Conservation (phyloP, 2,888 invertebrate species). For the Epistrophella euchroma region DNA sequence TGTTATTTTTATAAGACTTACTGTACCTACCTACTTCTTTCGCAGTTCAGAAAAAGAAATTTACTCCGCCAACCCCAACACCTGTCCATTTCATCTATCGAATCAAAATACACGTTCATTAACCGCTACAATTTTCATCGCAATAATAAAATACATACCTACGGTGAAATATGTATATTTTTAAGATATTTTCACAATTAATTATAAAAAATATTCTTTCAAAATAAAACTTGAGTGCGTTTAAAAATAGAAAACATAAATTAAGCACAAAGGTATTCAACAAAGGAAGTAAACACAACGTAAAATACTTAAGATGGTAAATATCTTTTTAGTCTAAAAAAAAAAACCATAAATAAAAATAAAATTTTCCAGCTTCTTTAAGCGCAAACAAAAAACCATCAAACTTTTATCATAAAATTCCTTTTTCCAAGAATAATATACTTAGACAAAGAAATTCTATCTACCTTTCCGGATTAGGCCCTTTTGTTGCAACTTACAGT, state of each 20-base stretch:
- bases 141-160: slow-evolving; percentile 35
- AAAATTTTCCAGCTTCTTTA: slow-evolving; percentile 19
- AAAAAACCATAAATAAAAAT: not conserved
- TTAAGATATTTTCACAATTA: slow-evolving; percentile 5
- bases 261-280: slow-evolving; percentile 18
- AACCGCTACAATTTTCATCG: not conserved
- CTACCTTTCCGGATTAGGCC: slow-evolving; percentile 15
- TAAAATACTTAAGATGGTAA: not conserved
- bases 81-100: slow-evolving; percentile 2
- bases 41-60: not conserved
- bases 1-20: too few species aligned
- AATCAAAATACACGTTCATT: slow-evolving; percentile 7
- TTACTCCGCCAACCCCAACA: not conserved
- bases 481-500: slow-evolving; percentile 16
- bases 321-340: not conserved
- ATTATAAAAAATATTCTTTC: not conserved
- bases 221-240: not conserved
- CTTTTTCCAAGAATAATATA: not conserved
- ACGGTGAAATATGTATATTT: slow-evolving; percentile 13
- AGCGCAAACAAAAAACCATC: not conserved
- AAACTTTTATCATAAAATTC: slow-evolving; percentile 18
- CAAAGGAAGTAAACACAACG: slow-evolving; percentile 13
- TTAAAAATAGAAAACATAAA: slow-evolving; percentile 14
- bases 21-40: too few species aligned
- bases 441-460: slow-evolving; percentile 7